A percentile compares a stretch with the other conserved stretches of the same genome.
phyloP scores from a whole-genome alignment of 2,888 invertebrate genomes.

The Ochropleura leucogaster region DNA sequence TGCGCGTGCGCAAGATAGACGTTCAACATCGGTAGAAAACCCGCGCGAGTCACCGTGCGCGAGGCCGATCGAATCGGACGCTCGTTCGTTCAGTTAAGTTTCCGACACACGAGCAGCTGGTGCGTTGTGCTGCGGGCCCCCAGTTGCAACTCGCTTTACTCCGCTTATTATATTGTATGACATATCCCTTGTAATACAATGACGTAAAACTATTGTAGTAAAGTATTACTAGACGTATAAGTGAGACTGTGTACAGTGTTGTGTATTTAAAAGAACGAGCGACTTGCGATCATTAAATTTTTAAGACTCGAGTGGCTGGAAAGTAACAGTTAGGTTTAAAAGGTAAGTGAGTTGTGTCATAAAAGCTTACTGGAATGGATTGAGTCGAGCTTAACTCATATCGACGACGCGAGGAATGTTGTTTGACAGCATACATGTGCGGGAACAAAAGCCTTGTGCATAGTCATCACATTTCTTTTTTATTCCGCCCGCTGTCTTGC shows the following conservation, averaged over 20 bases:
- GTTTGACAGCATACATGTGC: conserved; percentile 90
- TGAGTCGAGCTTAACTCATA: conserved; percentile 88
- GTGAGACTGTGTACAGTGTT: conserved; percentile 83
- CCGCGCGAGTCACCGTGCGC: conserved; percentile 78
- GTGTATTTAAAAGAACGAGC: conserved; percentile 75
- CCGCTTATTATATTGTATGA: conserved; percentile 76
- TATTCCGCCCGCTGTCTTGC: conserved; percentile 82
- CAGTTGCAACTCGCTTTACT: conserved; percentile 83
- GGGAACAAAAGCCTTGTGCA: conserved; percentile 90
- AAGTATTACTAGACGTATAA: conserved; percentile 72
- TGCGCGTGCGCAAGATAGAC: conserved; percentile 83
- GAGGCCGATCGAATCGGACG: conserved; percentile 78
- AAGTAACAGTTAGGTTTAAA: conserved; percentile 89
- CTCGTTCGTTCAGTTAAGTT: conserved; percentile 87
- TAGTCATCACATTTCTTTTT: conserved; percentile 86
- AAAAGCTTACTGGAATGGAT: conserved; percentile 86
- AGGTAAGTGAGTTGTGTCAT: conserved; percentile 88
- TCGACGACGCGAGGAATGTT: conserved; percentile 89
- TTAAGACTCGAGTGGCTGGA: conserved; percentile 79
- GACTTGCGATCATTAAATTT: conserved; percentile 75
- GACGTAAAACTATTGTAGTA: conserved; percentile 79
- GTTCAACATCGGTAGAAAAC: conserved; percentile 80
- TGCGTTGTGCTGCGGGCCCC: conserved; percentile 81
- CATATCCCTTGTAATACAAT: conserved; percentile 81
- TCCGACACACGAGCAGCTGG: conserved; percentile 85